Conservation (phyloP, 2,113 vertebrate species). For the Onychorhynchus coronatus region DNA sequence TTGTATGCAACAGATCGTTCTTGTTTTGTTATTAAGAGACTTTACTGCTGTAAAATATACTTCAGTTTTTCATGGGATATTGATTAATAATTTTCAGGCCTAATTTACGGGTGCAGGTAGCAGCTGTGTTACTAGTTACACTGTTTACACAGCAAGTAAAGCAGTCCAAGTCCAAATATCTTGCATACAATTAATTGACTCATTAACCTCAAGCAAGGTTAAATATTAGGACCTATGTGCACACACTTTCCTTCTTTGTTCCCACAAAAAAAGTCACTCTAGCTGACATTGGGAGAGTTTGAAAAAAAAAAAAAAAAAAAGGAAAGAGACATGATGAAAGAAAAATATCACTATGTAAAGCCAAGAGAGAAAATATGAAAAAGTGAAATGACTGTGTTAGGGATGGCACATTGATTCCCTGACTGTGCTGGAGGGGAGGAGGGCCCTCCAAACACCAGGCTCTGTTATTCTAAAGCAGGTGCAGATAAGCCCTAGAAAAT, state of each 20-base stretch:
- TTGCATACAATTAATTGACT: not conserved
- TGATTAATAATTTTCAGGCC: not conserved
- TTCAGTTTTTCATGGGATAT: not conserved
- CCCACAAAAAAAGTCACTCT: not conserved
- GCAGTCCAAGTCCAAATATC: not conserved
- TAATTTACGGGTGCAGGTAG: not conserved
- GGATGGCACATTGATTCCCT: not conserved
- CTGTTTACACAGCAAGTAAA: not conserved
- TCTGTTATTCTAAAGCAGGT: not conserved
- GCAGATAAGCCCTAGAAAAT: not conserved
- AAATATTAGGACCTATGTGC: not conserved
- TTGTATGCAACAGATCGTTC: not conserved
- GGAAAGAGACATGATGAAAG: fast-evolving
- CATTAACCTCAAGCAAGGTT: not conserved
- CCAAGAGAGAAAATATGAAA: not conserved
- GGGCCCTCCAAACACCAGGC: not conserved
- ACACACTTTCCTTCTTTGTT: not conserved
- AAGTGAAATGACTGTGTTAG: not conserved
- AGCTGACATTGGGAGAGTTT: not conserved
- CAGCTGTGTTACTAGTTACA: not conserved
- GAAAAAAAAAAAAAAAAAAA: not conserved
- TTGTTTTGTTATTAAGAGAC: not conserved
- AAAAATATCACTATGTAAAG: not conserved
- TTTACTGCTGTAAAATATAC: not conserved
- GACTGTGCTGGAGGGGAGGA: not conserved